Percentiles rank a stretch among this genome's conserved stretches.
Evolutionary conservation across 35 echinoderm and acorn worm species (phyloP).

Genomic region (Patiria miniata): DNA sequence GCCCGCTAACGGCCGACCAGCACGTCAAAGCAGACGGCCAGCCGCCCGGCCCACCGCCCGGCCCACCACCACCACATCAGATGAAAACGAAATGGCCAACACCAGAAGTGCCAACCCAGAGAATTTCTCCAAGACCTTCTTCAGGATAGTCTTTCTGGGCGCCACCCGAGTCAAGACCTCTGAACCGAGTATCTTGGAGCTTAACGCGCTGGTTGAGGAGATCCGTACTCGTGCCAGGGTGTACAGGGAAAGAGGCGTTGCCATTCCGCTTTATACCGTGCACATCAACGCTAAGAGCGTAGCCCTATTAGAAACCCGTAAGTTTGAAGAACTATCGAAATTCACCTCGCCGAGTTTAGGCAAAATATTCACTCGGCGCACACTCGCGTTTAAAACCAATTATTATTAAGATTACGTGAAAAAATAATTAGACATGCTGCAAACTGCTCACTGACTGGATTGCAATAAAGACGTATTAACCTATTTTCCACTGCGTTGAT

Average conservation of each 20-base stretch:
- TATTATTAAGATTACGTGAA: too few relatives aligned
- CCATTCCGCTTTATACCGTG: not conserved
- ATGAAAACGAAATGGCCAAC: not conserved
- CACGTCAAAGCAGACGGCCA: not conserved
- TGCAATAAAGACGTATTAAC: too few relatives aligned
- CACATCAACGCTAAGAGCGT: not conserved
- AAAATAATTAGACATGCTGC: too few relatives aligned
- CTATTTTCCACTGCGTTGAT: too few relatives aligned
- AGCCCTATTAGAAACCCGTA: not conserved
- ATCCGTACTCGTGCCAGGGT: not conserved
- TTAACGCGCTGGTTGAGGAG: not conserved
- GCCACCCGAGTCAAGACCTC: not conserved
- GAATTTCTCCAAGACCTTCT: not conserved
- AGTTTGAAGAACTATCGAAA: not conserved
- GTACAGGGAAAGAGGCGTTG: slow-evolving; percentile 1
- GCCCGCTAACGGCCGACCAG: not conserved
- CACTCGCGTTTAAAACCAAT: not conserved
- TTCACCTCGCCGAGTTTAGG: too few relatives aligned
- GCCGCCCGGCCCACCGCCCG: too few relatives aligned
- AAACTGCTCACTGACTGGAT: too few relatives aligned
- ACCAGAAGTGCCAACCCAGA: not conserved
- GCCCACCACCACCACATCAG: too few relatives aligned
- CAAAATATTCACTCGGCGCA: not conserved
- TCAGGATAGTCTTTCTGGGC: not conserved
- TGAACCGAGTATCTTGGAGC: not conserved